Base-by-base conservation (phyloP, 2,888 invertebrate genomes). In the Endotricha flammealis region DNA sequence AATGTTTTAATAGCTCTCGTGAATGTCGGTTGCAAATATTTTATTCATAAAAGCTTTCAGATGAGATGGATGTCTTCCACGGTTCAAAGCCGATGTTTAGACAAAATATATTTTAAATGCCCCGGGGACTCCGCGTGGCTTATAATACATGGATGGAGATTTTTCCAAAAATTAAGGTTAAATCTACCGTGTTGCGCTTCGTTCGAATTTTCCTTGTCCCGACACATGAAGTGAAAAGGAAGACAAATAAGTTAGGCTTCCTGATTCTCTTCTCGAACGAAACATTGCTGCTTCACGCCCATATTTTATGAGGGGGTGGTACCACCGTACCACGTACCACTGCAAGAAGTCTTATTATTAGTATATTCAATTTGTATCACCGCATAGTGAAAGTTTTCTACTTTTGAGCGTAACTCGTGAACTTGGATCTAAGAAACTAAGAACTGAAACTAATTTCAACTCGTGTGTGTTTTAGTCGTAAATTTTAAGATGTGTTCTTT, bases 41-140 rank as follows among this genome's bases (percentile, higher is more conserved):
- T 35, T 35, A 35, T 35, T 29, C 29, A 35, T 29, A 23, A 35
- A 20, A 35, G 35, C 35, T 35, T 35, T 35, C 22, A 29, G 20
- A 20, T n/a, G 20, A 20, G 5, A 22, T 22, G 29, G 29, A 29
- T 13, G 35, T 13, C 29, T 22, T 20, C 20, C 10, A 20, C 20
- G 12, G 27, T 27, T 33, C 25, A n/a, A 25, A 3, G 25, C 9
- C 28, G 9, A 28, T 28, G 28, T 28, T 13, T 20, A 4, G 9
- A 28, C 28, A 13, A 13, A 14, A 28, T 14, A 28, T 27, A 13
- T 13, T 28, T 27, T 12, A 14, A 13, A 28, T 28, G 12, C 13
- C 14, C 4, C 28, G 8, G 28, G 13, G 28, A 28, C 14, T 28
- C n/a, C 9, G n/a, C 13, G 12, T 4, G 2, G 23, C 10, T n/a